Evolutionary conservation across 2,113 vertebrate genomes (phyloP), one percentile per base, ranked within the genome.

Genomic region (Lagenorhynchus albirostris): DNA sequence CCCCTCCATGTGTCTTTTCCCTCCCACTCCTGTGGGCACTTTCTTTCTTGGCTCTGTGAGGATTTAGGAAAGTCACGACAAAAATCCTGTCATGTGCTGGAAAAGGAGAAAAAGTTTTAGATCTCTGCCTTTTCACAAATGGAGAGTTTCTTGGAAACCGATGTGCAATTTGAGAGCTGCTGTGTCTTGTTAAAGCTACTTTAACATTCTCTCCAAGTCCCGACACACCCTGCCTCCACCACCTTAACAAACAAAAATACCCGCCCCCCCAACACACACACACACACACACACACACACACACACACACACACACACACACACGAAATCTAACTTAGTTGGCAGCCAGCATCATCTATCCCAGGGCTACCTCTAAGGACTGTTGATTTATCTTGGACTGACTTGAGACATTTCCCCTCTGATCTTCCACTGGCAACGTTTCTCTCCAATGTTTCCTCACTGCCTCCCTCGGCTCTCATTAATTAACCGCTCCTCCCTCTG

Each of bases 381-480:
- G 36, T 79, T 44, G 65, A 67, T 86, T 98, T 89, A 76, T 92
- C 44, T 80, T 95, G 67, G 73, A 87, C 84, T 88, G 87, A 93
- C 84, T 98, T 93, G 93, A 80, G 44, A 91, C 21, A 0, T 21
- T 18, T 87, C 89, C 91, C 92, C 84, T 95, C 83, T 91, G 81
- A 88, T 96, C 89, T 23, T 67, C 0, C 41, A 26, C 14, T 17
- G 94, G 87, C 85, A 92, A 87, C 1, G 8, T 31, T 85, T 89
- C 55, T 74, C 92, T 91, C 96, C 90, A 71, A 17, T 55, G 83
- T 96, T 94, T 96, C 62, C 83, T 95, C 47, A 21, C 70, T 0
- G n/a, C 33, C 73, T 96, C 88, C 95, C 97, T 93, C n/a, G 18
- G 67, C 84, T 91, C 91, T 95, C 25, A 1, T 93, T 97, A 97